phyloP scores from a whole-genome alignment of 2,888 invertebrate species.

The Ennomos fuscantarius region DNA sequence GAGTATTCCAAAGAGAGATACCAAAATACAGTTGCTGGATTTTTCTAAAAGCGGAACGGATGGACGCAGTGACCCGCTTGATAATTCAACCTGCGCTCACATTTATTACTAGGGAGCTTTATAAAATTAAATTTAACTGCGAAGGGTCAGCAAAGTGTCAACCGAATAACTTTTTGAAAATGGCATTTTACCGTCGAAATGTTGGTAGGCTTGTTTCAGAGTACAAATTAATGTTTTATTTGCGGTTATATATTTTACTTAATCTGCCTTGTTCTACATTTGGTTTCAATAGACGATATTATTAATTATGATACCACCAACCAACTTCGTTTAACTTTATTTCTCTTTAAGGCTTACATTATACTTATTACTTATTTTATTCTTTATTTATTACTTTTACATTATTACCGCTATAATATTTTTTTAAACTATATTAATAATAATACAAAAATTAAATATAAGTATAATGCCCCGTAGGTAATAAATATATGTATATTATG shows the following conservation, averaged over 20 bases:
- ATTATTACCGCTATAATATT: too few relatives aligned
- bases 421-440: too few relatives aligned
- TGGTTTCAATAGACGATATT: too few relatives aligned
- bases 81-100: conserved; percentile 19
- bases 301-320: too few relatives aligned
- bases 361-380: not conserved
- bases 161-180: conserved; percentile 13
- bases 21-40: not conserved
- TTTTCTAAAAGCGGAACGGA: conserved; percentile 4
- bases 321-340: too few relatives aligned
- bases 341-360: too few relatives aligned
- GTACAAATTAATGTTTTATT: not conserved
- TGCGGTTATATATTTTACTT: too few relatives aligned
- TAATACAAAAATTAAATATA: too few relatives aligned
- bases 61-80: conserved; percentile 14
- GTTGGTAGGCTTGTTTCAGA: not conserved
- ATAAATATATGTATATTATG: too few relatives aligned
- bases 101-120: conserved; percentile 18
- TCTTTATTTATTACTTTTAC: not conserved
- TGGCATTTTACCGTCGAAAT: not conserved
- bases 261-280: too few relatives aligned
- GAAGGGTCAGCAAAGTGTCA: conserved; percentile 17
- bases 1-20: not conserved
- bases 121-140: conserved; percentile 23
- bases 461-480: too few relatives aligned